A percentile compares a stretch with the other conserved stretches of the same genome.
These are phyloP conservation scores for Paraplagusia blochii DNA, from an alignment of 2,113 vertebrate genomes.

Conservation along the genomic window DNA sequence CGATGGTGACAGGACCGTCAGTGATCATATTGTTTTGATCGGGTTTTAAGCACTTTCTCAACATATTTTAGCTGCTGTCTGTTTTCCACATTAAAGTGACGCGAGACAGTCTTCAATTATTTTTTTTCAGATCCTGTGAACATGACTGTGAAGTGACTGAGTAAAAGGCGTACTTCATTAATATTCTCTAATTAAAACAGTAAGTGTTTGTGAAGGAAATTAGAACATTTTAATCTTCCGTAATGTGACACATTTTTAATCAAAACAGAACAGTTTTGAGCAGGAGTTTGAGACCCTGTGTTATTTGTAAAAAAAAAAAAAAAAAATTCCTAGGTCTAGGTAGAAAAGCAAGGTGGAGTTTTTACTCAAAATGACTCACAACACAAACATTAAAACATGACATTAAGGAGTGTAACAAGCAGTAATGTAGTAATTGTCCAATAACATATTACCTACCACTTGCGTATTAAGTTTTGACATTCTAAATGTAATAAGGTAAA, in stretches of 20 bases:
- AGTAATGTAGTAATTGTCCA: too few relatives aligned
- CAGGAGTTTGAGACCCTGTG: background rate
- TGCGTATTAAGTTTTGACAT: too few relatives aligned
- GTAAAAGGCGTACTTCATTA: background rate
- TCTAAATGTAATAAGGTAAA: too few relatives aligned
- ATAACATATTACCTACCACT: too few relatives aligned
- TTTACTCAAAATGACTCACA: too few relatives aligned
- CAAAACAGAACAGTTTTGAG: background rate
- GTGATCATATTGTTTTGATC: conserved; percentile 29
- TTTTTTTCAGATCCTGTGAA: conserved; percentile 16
- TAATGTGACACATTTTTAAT: background rate
- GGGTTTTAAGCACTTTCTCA: conserved; percentile 1
- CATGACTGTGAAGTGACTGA: background rate
- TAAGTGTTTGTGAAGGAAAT: background rate
- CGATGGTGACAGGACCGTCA: conserved; percentile 26
- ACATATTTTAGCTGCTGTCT: conserved; percentile 6
- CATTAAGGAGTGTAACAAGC: too few relatives aligned
- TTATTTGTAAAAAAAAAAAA: too few relatives aligned
- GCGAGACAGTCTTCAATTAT: background rate
- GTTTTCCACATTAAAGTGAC: conserved; percentile 31
- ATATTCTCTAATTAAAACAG: background rate
- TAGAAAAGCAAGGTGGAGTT: too few relatives aligned
- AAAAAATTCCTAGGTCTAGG: too few relatives aligned
- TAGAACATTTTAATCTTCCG: too few relatives aligned
- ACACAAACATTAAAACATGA: too few relatives aligned